phyloP scores from a whole-genome alignment of 2,113 vertebrate genomes.

The Triplophysa tibetana region DNA sequence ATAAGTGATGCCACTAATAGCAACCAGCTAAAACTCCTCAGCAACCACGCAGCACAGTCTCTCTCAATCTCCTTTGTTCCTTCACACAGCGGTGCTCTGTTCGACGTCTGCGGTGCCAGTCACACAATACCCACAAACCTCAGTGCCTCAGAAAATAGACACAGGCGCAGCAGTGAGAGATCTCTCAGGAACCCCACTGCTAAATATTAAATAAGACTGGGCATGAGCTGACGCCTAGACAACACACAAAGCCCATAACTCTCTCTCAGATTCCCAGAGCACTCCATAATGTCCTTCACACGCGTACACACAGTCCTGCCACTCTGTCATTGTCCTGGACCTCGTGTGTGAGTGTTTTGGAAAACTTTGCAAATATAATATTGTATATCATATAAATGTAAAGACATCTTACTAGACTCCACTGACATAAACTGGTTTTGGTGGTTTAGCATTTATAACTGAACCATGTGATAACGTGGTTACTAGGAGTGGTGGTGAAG shows the following conservation, averaged over 20 bases:
- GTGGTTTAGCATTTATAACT: not conserved
- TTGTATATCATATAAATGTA: not conserved
- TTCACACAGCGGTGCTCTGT: not conserved
- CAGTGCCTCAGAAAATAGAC: slow-evolving; percentile 48
- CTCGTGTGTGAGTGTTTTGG: not conserved
- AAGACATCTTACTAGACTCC: not conserved
- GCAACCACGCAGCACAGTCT: too few species aligned
- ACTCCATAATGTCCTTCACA: not conserved
- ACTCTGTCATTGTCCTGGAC: not conserved
- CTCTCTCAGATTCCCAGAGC: not conserved
- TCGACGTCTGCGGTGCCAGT: not conserved
- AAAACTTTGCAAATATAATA: not conserved
- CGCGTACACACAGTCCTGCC: not conserved
- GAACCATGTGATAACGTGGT: not conserved
- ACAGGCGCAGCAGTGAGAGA: slow-evolving; percentile 5
- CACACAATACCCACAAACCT: slow-evolving; percentile 26
- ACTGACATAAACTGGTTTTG: not conserved
- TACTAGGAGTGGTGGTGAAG: not conserved
- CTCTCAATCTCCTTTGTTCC: not conserved
- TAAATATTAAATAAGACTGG: slow-evolving; percentile 49
- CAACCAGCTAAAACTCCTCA: too few species aligned
- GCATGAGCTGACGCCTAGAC: slow-evolving; percentile 17
- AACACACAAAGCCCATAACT: slow-evolving; percentile 1
- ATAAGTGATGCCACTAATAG: too few species aligned
- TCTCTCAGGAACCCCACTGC: not conserved